phyloP scores from a whole-genome alignment of 2,113 vertebrate genomes.

The Chionomys nivalis region DNA sequence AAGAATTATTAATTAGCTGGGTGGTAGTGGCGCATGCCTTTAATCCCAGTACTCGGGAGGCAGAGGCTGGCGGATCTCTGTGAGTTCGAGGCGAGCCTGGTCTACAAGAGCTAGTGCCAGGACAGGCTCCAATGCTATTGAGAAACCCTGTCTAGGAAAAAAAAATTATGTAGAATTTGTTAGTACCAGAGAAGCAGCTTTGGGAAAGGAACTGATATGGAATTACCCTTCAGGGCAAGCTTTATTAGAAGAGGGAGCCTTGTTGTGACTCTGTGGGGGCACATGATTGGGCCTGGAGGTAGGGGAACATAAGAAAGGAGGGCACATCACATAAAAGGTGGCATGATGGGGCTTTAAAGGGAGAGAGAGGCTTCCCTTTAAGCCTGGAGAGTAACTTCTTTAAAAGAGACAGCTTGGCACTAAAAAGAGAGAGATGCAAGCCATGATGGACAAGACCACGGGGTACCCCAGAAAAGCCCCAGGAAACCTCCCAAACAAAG shows the following conservation, averaged over 20 bases:
- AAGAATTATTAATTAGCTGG: neutral
- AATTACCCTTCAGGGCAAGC: neutral
- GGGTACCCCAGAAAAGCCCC: too few species aligned
- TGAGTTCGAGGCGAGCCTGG: too few species aligned
- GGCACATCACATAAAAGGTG: neutral
- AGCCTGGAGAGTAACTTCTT: neutral
- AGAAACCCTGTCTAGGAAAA: too few species aligned
- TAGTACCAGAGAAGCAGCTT: neutral
- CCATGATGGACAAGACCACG: neutral
- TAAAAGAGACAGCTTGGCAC: neutral
- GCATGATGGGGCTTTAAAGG: neutral
- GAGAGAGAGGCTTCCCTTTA: neutral
- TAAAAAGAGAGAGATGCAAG: neutral
- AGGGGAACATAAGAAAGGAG: neutral
- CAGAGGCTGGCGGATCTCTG: too few species aligned
- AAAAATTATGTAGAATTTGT: neutral
- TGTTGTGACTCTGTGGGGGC: too few species aligned
- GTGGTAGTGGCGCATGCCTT: too few species aligned
- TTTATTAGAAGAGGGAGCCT: neutral
- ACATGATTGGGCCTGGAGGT: neutral
- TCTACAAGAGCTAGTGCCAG: too few species aligned
- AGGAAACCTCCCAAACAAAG: neutral
- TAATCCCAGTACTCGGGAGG: too few species aligned
- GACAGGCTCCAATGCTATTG: too few species aligned
- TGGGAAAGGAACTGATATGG: neutral